These are phyloP conservation scores for Zosterops pallidus DNA, from an alignment of 2,113 vertebrate species.

Conservation along the genomic window DNA sequence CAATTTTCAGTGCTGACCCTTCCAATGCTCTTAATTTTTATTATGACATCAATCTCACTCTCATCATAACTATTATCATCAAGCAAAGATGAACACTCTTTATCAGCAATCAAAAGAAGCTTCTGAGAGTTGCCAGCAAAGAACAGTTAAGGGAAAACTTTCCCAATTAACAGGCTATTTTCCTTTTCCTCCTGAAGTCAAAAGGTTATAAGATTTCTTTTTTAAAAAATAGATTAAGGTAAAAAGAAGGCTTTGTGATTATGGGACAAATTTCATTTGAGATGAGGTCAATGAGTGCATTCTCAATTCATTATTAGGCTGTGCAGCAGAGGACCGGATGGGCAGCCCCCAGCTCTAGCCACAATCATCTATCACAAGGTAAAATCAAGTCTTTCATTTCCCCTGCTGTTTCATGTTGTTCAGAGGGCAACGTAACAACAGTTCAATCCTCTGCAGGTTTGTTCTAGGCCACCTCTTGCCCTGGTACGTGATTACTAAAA, in stretches of 20 bases:
- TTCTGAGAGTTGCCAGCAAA: not conserved
- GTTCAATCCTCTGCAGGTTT: not conserved
- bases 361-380: not conserved
- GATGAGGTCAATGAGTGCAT: constrained; percentile 38
- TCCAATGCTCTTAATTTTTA: constrained; percentile 17
- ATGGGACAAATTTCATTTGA: constrained; percentile 31
- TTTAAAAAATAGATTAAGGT: not conserved
- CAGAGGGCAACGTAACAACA: not conserved
- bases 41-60: not conserved
- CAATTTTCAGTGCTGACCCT: not conserved
- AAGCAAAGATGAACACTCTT: constrained; percentile 17
- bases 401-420: not conserved
- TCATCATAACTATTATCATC: not conserved
- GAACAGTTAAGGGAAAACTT: constrained; percentile 20
- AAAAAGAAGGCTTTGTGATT: constrained; percentile 24
- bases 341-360: not conserved
- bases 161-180: constrained; percentile 25
- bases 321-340: not conserved
- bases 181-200: not conserved
- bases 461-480: not conserved
- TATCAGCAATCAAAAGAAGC: not conserved
- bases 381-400: constrained; percentile 35
- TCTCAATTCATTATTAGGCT: constrained; percentile 12
- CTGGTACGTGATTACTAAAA: not conserved
- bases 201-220: constrained; percentile 10